Evolutionary conservation across 2,797 vertebrate species (phyloP).

Genomic region (Coranthus polyacanthus): DNA sequence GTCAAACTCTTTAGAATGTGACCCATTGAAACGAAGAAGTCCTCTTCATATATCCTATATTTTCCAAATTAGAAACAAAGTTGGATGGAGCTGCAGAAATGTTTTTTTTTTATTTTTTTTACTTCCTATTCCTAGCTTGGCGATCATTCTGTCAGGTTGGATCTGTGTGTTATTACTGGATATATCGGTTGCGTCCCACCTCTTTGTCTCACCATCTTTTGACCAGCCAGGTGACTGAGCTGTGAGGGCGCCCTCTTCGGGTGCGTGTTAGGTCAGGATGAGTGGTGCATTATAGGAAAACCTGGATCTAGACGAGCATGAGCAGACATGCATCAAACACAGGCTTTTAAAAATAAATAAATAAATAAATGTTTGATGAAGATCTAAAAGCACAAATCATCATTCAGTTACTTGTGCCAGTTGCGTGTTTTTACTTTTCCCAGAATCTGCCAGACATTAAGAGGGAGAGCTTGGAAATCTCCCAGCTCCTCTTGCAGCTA

Average conservation of each 20-base stretch:
- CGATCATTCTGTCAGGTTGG: too few relatives aligned
- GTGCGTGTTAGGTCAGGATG: slow-evolving; percentile 3
- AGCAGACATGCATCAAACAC: not conserved
- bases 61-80: too few relatives aligned
- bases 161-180: too few relatives aligned
- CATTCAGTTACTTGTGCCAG: not conserved
- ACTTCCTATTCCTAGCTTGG: too few relatives aligned
- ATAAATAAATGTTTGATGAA: too few relatives aligned
- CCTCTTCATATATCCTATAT: too few relatives aligned
- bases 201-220: slow-evolving; percentile 16
- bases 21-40: too few relatives aligned
- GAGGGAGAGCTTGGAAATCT: slow-evolving; percentile 45
- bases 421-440: slow-evolving; percentile 37
- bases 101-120: too few relatives aligned
- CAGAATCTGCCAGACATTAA: slow-evolving; percentile 18
- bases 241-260: slow-evolving; percentile 74
- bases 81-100: too few relatives aligned
- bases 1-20: not conserved
- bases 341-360: too few relatives aligned
- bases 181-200: not conserved
- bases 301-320: not conserved
- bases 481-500: slow-evolving; percentile 21
- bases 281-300: not conserved
- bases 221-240: slow-evolving; percentile 44
- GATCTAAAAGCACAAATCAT: slow-evolving; percentile 14